phyloP scores from a whole-genome alignment of 2,888 invertebrate genomes.

The Machimus rusticus region DNA sequence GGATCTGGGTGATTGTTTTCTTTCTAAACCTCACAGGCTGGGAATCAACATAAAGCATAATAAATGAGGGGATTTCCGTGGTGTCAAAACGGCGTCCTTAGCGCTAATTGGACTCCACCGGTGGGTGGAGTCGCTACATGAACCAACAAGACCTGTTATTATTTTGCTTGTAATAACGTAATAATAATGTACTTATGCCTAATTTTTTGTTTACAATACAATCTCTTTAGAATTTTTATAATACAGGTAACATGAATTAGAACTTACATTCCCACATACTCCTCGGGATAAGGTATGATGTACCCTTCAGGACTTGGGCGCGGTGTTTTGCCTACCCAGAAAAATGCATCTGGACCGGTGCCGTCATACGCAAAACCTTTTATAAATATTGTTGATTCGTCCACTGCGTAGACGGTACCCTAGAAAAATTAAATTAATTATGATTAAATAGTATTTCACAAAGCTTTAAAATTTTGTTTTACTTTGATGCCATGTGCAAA shows the following conservation, averaged over 20 bases:
- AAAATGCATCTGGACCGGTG: constrained; percentile 85
- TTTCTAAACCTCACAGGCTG: too few species aligned
- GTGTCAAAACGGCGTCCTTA: too few species aligned
- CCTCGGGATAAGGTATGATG: constrained; percentile 86
- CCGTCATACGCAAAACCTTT: constrained; percentile 90
- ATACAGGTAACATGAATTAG: constrained; percentile 45
- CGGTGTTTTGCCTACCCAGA: constrained; percentile 87
- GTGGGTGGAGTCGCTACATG: too few species aligned
- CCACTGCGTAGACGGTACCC: constrained; percentile 86
- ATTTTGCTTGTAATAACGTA: too few species aligned
- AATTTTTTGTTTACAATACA: too few species aligned
- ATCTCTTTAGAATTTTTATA: not conserved
- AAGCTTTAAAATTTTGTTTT: constrained; percentile 14
- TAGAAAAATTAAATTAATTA: constrained; percentile 50
- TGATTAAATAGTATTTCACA: not conserved
- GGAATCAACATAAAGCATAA: too few species aligned
- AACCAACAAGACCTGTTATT: too few species aligned
- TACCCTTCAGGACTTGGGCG: constrained; percentile 83
- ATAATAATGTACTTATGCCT: too few species aligned
- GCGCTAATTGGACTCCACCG: too few species aligned
- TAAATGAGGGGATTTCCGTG: too few species aligned
- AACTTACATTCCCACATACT: constrained; percentile 78
- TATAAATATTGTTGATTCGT: constrained; percentile 87
- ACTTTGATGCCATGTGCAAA: constrained; percentile 79
- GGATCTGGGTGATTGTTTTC: too few species aligned